These are phyloP conservation scores for Aurelia sp. DNA, from an alignment of 30 jellyfish, hydroid and myxozoan species.

Conservation along the genomic window DNA sequence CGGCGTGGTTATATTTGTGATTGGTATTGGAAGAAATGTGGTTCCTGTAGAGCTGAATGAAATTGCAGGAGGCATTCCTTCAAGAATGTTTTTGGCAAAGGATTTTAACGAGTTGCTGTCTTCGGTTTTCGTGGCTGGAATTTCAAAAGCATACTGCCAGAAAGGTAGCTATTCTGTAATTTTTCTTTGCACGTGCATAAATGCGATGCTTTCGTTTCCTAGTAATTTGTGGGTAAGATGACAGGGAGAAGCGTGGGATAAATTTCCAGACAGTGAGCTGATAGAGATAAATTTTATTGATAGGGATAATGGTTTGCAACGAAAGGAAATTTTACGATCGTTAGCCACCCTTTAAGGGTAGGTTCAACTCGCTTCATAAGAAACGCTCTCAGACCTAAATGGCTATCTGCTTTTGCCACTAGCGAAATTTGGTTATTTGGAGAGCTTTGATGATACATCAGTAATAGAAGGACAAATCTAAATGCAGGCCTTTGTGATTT, in stretches of 20 bases:
- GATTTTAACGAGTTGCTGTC: constrained; percentile 63
- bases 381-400: not conserved
- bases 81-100: constrained; percentile 54
- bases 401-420: too few relatives aligned
- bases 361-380: not conserved
- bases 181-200: too few relatives aligned
- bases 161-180: constrained; percentile 14
- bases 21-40: constrained; percentile 68
- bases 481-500: too few relatives aligned
- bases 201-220: too few relatives aligned
- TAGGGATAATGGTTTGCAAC: constrained; percentile 27
- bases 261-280: too few relatives aligned
- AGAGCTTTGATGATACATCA: too few relatives aligned
- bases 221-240: too few relatives aligned
- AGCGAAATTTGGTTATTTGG: too few relatives aligned
- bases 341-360: too few relatives aligned
- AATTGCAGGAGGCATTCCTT: constrained; percentile 59
- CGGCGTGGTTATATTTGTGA: constrained; percentile 57
- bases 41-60: constrained; percentile 42
- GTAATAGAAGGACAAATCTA: too few relatives aligned
- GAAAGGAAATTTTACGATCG: not conserved
- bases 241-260: too few relatives aligned
- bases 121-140: constrained; percentile 45
- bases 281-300: not conserved
- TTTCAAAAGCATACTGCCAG: constrained; percentile 37